These are phyloP conservation scores for Chloroceryle aenea DNA, from an alignment of 2,113 vertebrate species.

Conservation along the genomic window DNA sequence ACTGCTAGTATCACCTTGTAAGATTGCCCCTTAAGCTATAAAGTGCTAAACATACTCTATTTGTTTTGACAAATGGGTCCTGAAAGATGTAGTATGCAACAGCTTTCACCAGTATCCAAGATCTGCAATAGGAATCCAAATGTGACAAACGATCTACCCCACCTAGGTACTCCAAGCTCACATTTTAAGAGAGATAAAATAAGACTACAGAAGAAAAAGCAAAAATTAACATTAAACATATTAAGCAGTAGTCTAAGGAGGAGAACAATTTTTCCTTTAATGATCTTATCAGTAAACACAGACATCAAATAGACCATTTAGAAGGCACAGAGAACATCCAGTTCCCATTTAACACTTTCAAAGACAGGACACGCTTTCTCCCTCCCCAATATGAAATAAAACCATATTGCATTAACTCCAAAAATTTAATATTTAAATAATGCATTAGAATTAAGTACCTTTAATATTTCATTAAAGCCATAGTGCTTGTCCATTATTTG, in stretches of 20 bases:
- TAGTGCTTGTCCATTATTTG: slow-evolving; percentile 96
- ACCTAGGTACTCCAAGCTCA: neutral
- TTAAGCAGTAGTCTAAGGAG: neutral
- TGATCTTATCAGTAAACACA: neutral
- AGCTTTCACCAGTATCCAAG: neutral
- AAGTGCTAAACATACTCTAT: neutral
- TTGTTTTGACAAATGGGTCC: neutral
- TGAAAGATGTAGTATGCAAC: neutral
- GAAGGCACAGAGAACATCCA: neutral
- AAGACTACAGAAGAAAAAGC: neutral
- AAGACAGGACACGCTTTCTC: neutral
- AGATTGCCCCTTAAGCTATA: neutral
- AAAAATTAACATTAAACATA: neutral
- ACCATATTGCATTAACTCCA: neutral
- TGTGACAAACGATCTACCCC: neutral
- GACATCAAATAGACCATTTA: neutral
- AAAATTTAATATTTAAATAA: neutral
- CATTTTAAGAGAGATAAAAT: neutral
- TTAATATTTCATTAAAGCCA: slow-evolving; percentile 96
- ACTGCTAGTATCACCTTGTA: neutral
- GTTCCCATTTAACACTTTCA: neutral
- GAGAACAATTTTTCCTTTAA: neutral
- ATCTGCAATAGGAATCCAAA: neutral
- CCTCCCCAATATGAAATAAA: neutral
- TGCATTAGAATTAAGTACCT: slow-evolving; percentile 75